Percentiles rank a stretch among this genome's conserved stretches.
Conservation (phyloP, 2,888 invertebrate genomes). For the Apodemia zela region DNA sequence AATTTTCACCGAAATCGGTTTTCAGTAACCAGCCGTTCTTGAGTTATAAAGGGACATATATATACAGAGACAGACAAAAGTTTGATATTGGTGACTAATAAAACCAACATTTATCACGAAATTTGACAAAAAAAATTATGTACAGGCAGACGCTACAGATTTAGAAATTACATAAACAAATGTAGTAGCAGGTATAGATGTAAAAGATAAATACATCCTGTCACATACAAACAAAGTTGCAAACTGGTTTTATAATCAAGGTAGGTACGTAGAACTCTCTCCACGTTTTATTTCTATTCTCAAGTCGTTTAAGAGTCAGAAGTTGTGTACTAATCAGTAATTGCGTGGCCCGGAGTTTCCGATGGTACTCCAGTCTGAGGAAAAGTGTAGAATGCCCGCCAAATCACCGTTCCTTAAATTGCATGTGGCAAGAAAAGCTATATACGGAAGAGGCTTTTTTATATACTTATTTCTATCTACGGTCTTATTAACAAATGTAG, state of each 20-base stretch:
- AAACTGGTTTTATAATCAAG: constrained; percentile 6
- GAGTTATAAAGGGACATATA: too few species aligned
- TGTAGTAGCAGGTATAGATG: too few species aligned
- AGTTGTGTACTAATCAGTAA: constrained; percentile 32
- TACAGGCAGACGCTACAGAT: too few species aligned
- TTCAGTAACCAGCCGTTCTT: too few species aligned
- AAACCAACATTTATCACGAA: too few species aligned
- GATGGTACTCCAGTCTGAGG: constrained; percentile 36
- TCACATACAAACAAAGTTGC: background rate
- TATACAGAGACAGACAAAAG: too few species aligned
- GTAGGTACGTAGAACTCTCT: background rate
- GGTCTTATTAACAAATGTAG: background rate
- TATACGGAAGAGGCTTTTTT: constrained; percentile 27
- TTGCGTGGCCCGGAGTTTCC: constrained; percentile 21
- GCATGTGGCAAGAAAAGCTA: constrained; percentile 18
- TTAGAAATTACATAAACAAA: too few species aligned
- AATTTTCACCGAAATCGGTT: too few species aligned
- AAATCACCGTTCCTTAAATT: constrained; percentile 46
- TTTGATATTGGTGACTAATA: too few species aligned
- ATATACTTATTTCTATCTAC: too few species aligned
- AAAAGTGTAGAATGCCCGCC: constrained; percentile 53
- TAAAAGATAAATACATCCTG: too few species aligned
- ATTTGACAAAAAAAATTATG: too few species aligned
- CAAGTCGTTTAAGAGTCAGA: constrained; percentile 24
- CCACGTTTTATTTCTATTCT: background rate